A percentile compares a stretch with the other conserved stretches of the same genome.
Evolutionary conservation across 2,113 vertebrate species (phyloP).

Genomic region (Anthoscopus minutus): DNA sequence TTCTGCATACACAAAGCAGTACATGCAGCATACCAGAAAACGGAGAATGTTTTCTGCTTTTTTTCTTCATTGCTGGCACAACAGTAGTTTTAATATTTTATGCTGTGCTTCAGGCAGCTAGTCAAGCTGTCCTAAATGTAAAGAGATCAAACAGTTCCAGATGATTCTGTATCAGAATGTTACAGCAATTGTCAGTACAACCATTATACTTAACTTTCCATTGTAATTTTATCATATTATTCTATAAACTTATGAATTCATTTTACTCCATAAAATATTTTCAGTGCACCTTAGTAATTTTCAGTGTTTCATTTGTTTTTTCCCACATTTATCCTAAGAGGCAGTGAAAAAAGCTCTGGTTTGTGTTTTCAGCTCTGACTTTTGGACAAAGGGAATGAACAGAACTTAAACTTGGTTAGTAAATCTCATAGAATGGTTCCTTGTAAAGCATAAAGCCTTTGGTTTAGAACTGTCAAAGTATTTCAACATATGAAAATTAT

Average conservation of each 20-base stretch:
- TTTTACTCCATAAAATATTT: not conserved
- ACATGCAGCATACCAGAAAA: not conserved
- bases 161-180: not conserved
- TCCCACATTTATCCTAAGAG: not conserved
- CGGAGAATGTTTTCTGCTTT: not conserved
- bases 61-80: not conserved
- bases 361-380: not conserved
- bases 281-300: too few species aligned
- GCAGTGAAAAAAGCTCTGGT: not conserved
- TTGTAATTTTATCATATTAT: not conserved
- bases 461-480: not conserved
- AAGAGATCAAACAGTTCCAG: not conserved
- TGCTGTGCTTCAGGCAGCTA: not conserved
- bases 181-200: not conserved
- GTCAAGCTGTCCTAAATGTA: not conserved
- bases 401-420: not conserved
- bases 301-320: too few species aligned
- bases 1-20: not conserved
- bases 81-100: not conserved
- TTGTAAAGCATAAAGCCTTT: not conserved
- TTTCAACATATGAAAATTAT: not conserved
- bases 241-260: not conserved
- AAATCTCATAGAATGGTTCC: not conserved
- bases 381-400: not conserved
- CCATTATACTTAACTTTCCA: not conserved